Conservation (phyloP, 2,888 invertebrate species). For the Ernsta delagoae region DNA sequence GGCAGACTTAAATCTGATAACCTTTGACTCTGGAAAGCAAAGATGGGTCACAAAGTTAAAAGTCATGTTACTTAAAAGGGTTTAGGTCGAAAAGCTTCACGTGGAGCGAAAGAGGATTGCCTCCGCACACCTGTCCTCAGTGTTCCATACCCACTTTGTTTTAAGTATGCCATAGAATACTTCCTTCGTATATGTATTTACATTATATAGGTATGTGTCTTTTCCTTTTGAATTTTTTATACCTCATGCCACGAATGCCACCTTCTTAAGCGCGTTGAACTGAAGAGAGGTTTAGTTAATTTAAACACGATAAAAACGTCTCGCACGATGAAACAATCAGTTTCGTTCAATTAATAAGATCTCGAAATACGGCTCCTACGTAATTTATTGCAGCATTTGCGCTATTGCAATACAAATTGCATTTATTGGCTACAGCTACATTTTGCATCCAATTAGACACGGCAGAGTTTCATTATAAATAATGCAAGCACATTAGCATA, state of each 20-base stretch:
- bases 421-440: conserved; percentile 24
- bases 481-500: conserved; percentile 33
- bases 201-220: not conserved
- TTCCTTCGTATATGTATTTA: not conserved
- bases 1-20: conserved; percentile 39
- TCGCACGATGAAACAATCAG: too few relatives aligned
- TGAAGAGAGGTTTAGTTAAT: too few relatives aligned
- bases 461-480: conserved; percentile 29
- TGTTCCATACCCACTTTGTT: conserved; percentile 51
- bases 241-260: too few relatives aligned
- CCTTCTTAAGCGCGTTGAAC: not conserved
- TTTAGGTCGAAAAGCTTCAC: conserved; percentile 73
- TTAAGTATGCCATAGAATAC: conserved; percentile 26
- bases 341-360: too few relatives aligned
- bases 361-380: not conserved
- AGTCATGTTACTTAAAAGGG: conserved; percentile 84
- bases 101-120: conserved; percentile 73
- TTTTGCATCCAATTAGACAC: conserved; percentile 36
- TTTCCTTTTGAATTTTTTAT: not conserved
- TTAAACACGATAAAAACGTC: too few relatives aligned
- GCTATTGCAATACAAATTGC: conserved; percentile 23
- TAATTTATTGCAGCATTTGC: not conserved
- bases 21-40: conserved; percentile 75
- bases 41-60: conserved; percentile 83
- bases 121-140: conserved; percentile 59